Evolutionary conservation across 2,888 invertebrate genomes (phyloP), one percentile per base, ranked within the genome.

Genomic region (Electrophaes corylata): DNA sequence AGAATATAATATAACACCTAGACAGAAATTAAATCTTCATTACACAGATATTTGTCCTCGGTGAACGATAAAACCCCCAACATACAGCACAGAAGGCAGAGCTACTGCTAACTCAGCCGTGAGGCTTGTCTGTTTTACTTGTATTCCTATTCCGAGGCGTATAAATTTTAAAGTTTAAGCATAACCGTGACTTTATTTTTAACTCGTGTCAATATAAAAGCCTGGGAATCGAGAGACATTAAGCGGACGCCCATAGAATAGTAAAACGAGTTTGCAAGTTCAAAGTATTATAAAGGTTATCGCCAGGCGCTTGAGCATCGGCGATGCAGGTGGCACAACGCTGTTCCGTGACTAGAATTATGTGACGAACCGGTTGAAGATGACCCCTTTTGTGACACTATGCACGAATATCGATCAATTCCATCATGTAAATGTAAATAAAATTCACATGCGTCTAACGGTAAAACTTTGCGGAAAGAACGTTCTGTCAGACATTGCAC

Each of bases 301-400:
- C 83, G 78, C 72, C 75, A 75, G 84, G 82, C 81, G 76, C 77
- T 73, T 63, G 64, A 66, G 72, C 72, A 83, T 86, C 78, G 70
- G 65, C 73, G 66, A 88, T 88, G 88, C 91, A 89, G 88, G 88
- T 88, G 83, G 81, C 78, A 77, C 75, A 68, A 79, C 77, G 78
- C 73, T 65, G 64, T 69, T 66, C 79, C 90, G 88, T 90, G 90
- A 88, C 85, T 79, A 67, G 86, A 86, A 87, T 89, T 73, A 75
- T 78, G 74, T 81, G 73, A 74, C 73, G 76, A 83, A 84, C 84
- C 81, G 82, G 84, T 82, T 79, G 73, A 77, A 81, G 79, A 83
- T 81, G 79, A 73, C 72, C 75, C 78, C 79, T 79, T 82, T 81
- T 78, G 71, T 78, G 75, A 71, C 67, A 67, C 65, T 72, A 67